Percentiles rank a stretch among this genome's conserved stretches.
Conservation (phyloP, 2,113 vertebrate genomes). For the Athene noctua region DNA sequence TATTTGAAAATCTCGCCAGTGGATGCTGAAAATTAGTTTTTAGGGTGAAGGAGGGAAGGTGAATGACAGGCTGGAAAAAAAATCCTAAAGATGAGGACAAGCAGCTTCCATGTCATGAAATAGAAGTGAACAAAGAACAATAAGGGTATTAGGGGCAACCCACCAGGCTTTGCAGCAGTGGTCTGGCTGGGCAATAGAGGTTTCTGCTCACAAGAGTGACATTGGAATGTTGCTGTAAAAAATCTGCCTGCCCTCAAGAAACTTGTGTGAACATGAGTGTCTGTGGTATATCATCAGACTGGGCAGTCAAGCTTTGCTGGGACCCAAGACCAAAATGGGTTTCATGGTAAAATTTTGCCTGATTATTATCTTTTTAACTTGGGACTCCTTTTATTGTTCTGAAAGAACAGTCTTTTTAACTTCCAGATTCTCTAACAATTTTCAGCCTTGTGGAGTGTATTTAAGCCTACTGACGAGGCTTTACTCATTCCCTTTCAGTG, state of each 20-base stretch:
- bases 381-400: background rate
- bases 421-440: background rate
- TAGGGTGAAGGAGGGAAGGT: background rate
- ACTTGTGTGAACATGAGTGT: no score
- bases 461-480: background rate
- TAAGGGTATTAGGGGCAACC: background rate
- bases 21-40: background rate
- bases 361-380: background rate
- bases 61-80: background rate
- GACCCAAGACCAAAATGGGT: background rate
- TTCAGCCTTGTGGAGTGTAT: background rate
- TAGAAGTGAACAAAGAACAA: background rate
- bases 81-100: background rate
- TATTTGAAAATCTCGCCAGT: background rate
- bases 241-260: background rate
- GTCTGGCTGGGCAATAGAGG: background rate
- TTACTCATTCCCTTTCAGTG: background rate
- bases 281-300: background rate
- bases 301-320: background rate
- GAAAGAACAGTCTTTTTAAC: background rate
- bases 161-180: background rate
- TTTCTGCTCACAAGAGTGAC: background rate
- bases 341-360: background rate
- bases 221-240: background rate
- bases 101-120: background rate